Evolutionary conservation across 2,888 invertebrate genomes (phyloP).

Genomic region (Tricholauxania praeusta): DNA sequence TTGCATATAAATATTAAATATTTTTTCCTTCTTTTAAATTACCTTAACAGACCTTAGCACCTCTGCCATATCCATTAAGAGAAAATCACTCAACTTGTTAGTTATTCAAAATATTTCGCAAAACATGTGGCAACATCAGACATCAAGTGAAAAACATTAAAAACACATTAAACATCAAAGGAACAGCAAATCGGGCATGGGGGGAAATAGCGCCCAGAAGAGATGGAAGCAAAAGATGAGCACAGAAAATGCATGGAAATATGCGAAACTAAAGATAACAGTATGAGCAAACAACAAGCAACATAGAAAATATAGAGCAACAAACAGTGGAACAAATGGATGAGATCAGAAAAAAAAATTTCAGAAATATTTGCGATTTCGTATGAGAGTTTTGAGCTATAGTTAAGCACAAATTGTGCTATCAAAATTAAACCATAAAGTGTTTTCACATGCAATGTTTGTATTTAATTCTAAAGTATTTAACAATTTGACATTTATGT

Average conservation of each 20-base stretch:
- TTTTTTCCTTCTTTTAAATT: too few relatives aligned
- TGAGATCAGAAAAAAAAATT: too few relatives aligned
- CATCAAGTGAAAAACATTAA: constrained; percentile 33
- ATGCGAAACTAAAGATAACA: constrained; percentile 24
- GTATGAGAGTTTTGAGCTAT: not conserved
- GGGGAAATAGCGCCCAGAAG: not conserved
- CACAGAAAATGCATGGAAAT: not conserved
- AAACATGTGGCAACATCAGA: constrained; percentile 26
- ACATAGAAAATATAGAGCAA: not conserved
- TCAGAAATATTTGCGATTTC: not conserved
- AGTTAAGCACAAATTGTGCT: too few relatives aligned
- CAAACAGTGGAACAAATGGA: too few relatives aligned
- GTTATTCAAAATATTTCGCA: constrained; percentile 18
- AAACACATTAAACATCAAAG: constrained; percentile 36
- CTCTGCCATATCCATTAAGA: too few relatives aligned
- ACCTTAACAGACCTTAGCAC: too few relatives aligned
- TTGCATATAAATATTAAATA: too few relatives aligned
- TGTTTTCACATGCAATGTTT: not conserved
- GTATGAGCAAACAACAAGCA: constrained; percentile 19
- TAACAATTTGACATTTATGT: too few relatives aligned
- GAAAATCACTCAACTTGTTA: not conserved
- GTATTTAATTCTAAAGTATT: not conserved
- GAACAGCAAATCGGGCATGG: not conserved
- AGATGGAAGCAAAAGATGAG: not conserved
- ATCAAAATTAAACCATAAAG: too few relatives aligned